Base-by-base conservation (phyloP, 2,113 vertebrate species). In the Accipiter virgatus region DNA sequence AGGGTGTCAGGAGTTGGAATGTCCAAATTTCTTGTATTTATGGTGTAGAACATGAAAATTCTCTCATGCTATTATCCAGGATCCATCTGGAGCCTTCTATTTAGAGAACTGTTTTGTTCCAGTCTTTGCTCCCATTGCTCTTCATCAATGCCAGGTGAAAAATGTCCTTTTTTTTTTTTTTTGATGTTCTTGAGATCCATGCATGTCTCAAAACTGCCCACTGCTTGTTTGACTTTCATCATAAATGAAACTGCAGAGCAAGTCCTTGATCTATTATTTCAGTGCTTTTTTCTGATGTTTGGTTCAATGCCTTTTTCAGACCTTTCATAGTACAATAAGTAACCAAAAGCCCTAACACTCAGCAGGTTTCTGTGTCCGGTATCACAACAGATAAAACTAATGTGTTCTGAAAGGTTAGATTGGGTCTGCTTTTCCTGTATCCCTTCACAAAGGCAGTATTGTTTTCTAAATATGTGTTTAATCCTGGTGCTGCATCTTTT, bases 81-180 rank as follows among this genome's bases (percentile, higher is more conserved):
- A 73, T 71, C 82, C 71, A 90, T 36, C 47, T 86, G 91, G 79
- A 95, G 61, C 82, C 56, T 95, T 96, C 48, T 68, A 77, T 83
- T 97, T 81, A n/a, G 65, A 81, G 84, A 79, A 66, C 27, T 59
- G 38, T 67, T 95, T 91, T 93, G 73, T 93, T 95, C 92, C 65
- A 45, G 21, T 55, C 87, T 86, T 70, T 89, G 87, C 80, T 93
- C 32, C 47, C 5, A 7, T 56, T 7, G 32, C 58, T 93, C 81
- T 91, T 74, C 61, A n/a, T 67, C 68, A 45, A 45, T 21, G 55
- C 27, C 59, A 81, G 77, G 27, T 89, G 68, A 93, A 86, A 95
- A 96, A 83, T 1, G 5, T 52, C 47, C 14, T 48, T 58, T 29
- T 50, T 89, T 16, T 48, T 58, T 29, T 50, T 89, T 53, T 79